Base-by-base conservation (phyloP, 1,140 invertebrate species). In the Ips typographus region DNA sequence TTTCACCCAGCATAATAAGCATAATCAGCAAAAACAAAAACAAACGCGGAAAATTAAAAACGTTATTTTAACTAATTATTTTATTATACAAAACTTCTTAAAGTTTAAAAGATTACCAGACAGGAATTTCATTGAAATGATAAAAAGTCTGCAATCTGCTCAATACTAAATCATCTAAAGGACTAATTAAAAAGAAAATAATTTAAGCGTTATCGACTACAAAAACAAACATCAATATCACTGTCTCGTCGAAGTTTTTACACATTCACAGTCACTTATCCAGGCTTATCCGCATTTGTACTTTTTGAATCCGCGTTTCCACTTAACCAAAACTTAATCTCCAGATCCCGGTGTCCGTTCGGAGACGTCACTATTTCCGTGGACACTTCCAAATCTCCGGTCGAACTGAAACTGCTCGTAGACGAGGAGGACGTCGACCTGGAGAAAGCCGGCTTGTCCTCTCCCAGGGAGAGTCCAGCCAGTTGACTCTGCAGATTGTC, bases 341-440 rank as follows among this genome's bases (percentile, higher is more conserved):
- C 90, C 72, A 91, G 80, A 78, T 91, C 90, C 56, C 90, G 83
- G 75, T 91, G 90, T 2, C 90, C 90, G 76, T 91, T 90, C 55
- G 86, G 85, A 65, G 90, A 91, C 37, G 89, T 91, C 42, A 91
- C 88, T 65, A 92, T 91, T 73, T 91, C 88, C 8, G 90, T 90
- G 0, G 89, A 90, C n/a, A 92, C 89, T 77, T 91, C 86, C 61
- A 90, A 80, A 80, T 77, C 66, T 36, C 73, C 73, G 79, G 76
- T 42, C 80, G 82, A 59, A 78, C 81, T 63, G 77, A 80, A 73
- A 81, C 53, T 60, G n/a, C 59, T 61, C 8, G 61, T 65, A 7
- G 61, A 72, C n/a, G 68, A 70, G 40, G 68, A 65, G 8, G 70
- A 61, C 1, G 60, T 37, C 6, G 68, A 72, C 36, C 65, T 66